Evolutionary conservation across 1,140 invertebrate species (phyloP).

Genomic region (Zaprionus ornatus): DNA sequence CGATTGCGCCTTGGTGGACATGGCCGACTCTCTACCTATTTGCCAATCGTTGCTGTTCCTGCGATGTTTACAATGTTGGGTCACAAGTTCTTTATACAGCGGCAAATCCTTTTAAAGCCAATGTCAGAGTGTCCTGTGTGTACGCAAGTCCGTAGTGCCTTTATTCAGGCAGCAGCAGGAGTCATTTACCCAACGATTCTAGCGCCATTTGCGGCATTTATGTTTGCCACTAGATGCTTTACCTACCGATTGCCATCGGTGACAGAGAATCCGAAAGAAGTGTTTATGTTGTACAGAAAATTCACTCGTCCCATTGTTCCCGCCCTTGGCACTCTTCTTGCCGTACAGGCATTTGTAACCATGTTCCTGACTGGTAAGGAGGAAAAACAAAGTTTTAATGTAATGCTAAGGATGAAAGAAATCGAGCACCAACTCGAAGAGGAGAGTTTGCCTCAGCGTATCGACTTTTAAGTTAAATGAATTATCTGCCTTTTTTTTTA

Average conservation of each 20-base stretch:
- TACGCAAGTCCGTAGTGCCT: conserved; percentile 80
- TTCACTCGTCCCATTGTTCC: conserved; percentile 82
- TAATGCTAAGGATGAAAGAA: conserved; percentile 72
- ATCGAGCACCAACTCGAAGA: conserved; percentile 64
- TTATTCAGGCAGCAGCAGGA: conserved; percentile 78
- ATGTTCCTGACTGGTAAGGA: conserved; percentile 84
- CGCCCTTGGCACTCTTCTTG: conserved; percentile 72
- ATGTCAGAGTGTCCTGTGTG: conserved; percentile 83
- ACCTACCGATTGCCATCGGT: conserved; percentile 84
- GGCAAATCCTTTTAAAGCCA: conserved; percentile 72
- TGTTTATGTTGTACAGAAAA: conserved; percentile 79
- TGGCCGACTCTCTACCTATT: conserved; percentile 82
- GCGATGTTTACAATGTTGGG: conserved; percentile 78
- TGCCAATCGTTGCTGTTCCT: conserved; percentile 84
- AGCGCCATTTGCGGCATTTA: conserved; percentile 83
- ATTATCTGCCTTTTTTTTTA: neutral
- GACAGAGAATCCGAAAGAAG: conserved; percentile 81
- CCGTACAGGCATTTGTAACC: conserved; percentile 81
- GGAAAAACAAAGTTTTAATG: conserved; percentile 75
- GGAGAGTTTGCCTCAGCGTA: conserved; percentile 42
- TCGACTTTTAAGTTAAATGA: conserved; percentile 48
- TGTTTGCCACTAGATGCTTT: conserved; percentile 84
- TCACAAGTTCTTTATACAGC: conserved; percentile 83
- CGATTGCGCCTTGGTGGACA: conserved; percentile 78
- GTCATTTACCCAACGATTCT: conserved; percentile 83